phyloP scores from a whole-genome alignment of 2,888 invertebrate genomes.

The Pseudococcus viburni region DNA sequence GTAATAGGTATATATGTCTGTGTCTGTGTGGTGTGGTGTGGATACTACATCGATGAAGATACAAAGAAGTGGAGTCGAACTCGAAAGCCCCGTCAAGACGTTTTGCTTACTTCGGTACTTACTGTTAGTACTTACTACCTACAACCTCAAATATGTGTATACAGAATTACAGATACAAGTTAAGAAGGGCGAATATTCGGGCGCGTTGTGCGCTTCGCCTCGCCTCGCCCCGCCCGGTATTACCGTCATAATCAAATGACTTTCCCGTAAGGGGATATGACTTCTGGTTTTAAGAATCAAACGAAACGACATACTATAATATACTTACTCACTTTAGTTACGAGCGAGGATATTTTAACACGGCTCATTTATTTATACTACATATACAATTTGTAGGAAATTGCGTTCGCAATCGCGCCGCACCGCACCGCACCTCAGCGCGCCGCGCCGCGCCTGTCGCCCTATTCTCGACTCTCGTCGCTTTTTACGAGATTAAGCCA shows the following conservation, averaged over 20 bases:
- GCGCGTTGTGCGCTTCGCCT: neutral
- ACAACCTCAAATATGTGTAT: no score
- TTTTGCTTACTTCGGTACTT: no score
- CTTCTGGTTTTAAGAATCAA: slow-evolving; percentile 59
- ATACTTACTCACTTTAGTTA: neutral
- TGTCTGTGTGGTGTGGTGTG: no score
- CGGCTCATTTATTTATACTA: slow-evolving; percentile 66
- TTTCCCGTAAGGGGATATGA: slow-evolving; percentile 58
- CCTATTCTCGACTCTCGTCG: neutral
- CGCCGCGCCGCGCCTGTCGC: neutral
- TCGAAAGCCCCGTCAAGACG: no score
- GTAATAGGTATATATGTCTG: no score
- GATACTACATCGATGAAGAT: no score
- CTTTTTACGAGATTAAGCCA: slow-evolving; percentile 50
- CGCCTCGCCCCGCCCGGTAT: neutral
- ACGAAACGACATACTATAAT: neutral
- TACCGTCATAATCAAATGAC: slow-evolving; percentile 54
- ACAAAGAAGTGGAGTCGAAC: no score
- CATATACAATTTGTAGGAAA: slow-evolving; percentile 65
- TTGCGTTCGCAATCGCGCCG: slow-evolving; percentile 50
- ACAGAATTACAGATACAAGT: no score
- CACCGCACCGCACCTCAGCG: neutral
- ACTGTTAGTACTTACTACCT: no score
- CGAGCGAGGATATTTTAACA: slow-evolving; percentile 51
- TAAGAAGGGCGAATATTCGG: slow-evolving; percentile 53